Conservation (phyloP, 2,888 invertebrate genomes). For the Apamea anceps region DNA sequence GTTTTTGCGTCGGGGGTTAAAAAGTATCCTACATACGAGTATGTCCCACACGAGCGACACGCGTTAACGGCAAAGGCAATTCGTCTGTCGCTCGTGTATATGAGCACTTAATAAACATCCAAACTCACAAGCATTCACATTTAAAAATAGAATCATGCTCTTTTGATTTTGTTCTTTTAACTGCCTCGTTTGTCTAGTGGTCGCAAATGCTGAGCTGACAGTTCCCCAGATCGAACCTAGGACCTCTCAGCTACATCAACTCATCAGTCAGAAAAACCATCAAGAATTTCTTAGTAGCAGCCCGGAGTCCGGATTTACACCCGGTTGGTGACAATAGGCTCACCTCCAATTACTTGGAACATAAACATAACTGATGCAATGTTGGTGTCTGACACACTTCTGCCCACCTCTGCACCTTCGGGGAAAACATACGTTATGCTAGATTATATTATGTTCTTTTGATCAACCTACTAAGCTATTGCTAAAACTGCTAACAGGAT, state of each 20-base stretch:
- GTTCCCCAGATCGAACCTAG: background rate
- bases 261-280: no score
- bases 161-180: background rate
- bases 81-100: no score
- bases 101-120: background rate
- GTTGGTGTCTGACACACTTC: background rate
- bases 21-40: no score
- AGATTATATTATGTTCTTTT: background rate
- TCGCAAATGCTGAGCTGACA: background rate
- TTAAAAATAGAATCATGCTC: background rate
- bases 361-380: background rate
- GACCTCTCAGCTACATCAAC: no score
- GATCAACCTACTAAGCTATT: background rate
- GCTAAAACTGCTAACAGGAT: constrained; percentile 15
- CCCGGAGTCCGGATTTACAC: background rate
- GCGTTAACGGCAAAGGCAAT: no score
- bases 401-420: background rate
- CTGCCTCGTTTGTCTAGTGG: background rate
- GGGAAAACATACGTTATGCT: no score
- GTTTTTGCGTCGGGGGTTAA: no score
- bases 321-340: background rate
- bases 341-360: background rate
- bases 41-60: no score
- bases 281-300: no score
- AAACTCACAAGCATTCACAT: background rate